Percentiles rank a stretch among this genome's conserved stretches.
Evolutionary conservation across 2,113 vertebrate genomes (phyloP).

Genomic region (Conger conger): DNA sequence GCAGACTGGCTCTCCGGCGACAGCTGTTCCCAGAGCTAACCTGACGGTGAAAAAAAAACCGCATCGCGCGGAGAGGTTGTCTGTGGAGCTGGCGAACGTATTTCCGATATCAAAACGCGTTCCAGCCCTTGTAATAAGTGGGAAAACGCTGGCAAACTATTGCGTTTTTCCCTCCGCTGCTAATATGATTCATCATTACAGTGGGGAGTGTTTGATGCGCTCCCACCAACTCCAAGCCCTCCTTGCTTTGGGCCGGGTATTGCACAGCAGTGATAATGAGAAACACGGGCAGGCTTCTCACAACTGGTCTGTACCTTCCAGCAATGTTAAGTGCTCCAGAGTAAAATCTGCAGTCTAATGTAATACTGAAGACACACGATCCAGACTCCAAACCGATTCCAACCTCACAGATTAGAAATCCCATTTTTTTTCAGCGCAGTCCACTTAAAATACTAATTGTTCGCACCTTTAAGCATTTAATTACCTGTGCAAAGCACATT

Average conservation of each 20-base stretch:
- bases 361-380: too few species aligned
- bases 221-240: background rate
- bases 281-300: background rate
- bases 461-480: too few species aligned
- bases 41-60: background rate
- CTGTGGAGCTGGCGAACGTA: background rate
- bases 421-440: too few species aligned
- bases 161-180: background rate
- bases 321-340: background rate
- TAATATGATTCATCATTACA: background rate
- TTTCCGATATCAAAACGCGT: background rate
- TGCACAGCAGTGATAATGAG: background rate
- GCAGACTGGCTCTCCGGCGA: background rate
- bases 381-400: too few species aligned
- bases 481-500: too few species aligned
- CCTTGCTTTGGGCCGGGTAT: background rate
- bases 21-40: background rate
- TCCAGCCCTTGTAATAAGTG: background rate
- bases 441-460: too few species aligned
- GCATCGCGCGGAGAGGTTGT: background rate
- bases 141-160: background rate
- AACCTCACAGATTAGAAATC: too few species aligned
- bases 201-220: background rate
- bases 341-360: too few species aligned
- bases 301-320: background rate